These are phyloP conservation scores for Neomorphus geoffroyi DNA, from an alignment of 2,797 vertebrate species.

Conservation along the genomic window DNA sequence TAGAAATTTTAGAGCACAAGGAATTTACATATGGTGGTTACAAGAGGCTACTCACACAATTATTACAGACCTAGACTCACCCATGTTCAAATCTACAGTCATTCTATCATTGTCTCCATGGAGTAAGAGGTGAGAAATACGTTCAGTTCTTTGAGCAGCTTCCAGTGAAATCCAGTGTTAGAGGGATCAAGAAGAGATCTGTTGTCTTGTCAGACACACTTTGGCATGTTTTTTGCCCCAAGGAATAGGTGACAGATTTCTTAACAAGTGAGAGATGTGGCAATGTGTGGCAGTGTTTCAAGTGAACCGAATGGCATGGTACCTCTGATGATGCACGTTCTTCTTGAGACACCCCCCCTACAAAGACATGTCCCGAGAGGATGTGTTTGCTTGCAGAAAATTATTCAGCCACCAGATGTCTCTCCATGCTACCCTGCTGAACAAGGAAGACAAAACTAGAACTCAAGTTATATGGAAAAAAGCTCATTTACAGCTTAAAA, in stretches of 20 bases:
- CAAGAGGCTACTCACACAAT: background rate
- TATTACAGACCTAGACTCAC: background rate
- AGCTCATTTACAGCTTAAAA: background rate
- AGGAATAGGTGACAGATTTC: background rate
- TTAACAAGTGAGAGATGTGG: background rate
- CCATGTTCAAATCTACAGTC: background rate
- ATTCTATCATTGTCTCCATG: background rate
- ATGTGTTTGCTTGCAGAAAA: conserved; percentile 4
- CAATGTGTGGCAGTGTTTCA: fast-evolving
- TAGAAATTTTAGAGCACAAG: background rate
- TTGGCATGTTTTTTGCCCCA: background rate
- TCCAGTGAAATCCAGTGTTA: background rate
- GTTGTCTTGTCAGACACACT: background rate
- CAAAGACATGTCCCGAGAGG: fast-evolving
- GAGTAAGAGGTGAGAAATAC: background rate
- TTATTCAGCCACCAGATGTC: conserved; percentile 52
- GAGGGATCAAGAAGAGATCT: background rate
- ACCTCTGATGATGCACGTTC: fast-evolving
- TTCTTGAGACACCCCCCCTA: background rate
- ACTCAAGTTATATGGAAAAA: background rate
- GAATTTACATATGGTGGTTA: background rate
- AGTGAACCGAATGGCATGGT: fast-evolving
- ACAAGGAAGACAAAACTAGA: background rate
- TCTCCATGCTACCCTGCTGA: conserved; percentile 19
- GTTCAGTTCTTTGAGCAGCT: background rate